Evolutionary conservation across 1,140 invertebrate species (phyloP), one percentile per base, ranked within the genome.

Genomic region (Myzus persicae): DNA sequence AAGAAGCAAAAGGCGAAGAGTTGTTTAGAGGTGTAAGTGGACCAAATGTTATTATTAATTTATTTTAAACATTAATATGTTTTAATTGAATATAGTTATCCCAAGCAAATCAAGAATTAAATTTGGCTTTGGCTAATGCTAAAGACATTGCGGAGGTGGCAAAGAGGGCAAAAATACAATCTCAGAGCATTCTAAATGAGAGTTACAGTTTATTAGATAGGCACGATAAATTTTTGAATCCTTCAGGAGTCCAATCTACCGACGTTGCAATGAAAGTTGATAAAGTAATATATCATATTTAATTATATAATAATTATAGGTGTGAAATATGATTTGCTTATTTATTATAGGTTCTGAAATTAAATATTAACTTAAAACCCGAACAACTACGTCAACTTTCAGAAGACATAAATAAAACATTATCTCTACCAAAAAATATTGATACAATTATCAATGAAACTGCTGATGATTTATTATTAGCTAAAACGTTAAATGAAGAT

Each of bases 361-460:
- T 94, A 48, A 94, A 96, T 51, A 97, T 97, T 22, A 96, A 97
- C 20, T 95, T 98, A 82, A 96, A 97, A 95, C 98, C 98, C 8
- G 97, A 98, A 93, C 97, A 99, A 96, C 99, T 99, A 93, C 96
- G 96, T 87, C 96, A 97, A 44, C 95, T 99, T 82, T 98, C 98
- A 6, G 95, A 96, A 76, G 96, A 97, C 94, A 99, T 99, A 91
- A 98, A 98, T 94, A 95, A 96, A 36, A 98, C 98, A 18, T 97
- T 99, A 14, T 96, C 97, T 7, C 97, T 97, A 20, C 95, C 99
- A 11, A 98, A 97, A 51, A 97, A 99, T 95, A 98, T 99, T 93
- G 98, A 99, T 94, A 96, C 96, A 93, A 99, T 99, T 94, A 97
- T 99, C 76, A 96, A 96, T 42, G 98, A 97, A 88, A 99, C 99